Evolutionary conservation across 1,140 invertebrate species (phyloP), one percentile per base, ranked within the genome.

Genomic region (Drosophila nannoptera): DNA sequence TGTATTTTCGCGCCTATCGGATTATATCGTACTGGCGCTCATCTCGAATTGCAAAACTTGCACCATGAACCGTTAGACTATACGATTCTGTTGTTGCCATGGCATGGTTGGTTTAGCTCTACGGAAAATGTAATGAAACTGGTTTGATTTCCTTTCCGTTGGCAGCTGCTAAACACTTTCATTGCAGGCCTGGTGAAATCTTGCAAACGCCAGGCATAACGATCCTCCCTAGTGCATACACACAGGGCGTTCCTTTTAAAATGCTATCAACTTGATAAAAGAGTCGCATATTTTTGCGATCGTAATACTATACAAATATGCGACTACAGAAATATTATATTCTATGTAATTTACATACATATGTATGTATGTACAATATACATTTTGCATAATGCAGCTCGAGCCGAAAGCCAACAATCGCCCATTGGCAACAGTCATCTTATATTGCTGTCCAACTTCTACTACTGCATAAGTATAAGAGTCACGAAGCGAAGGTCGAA

Each of bases 141-240:
- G 56, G 65, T 72, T 72, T 12, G 7, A 7, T 43, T 14, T 43
- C 3, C 12, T 6, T 43, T 43, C 14, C 12, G 12, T 14, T 43
- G n/a, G 40, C 40, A 50, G 31, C 35, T 49, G 36, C 29, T 45
- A 42, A 11, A 52, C 35, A 63, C 67, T 71, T 71, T 71, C 55
- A 43, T 60, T 54, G 50, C 42, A 9, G 42, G 11, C 33, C 32
- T 42, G 31, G 36, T 7, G 11, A 22, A 22, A 22, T 22, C 22
- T 22, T 22, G 16, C 16, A 33, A 33, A 12, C 14, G 8, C 9
- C 8, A 40, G 12, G 16, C 14, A 60, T 49, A 48, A 2, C 12
- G 45, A 49, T 60, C 35, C 45, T 45, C 9, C 9, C 29, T 6
- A 8, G 16, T 22, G 22, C 16, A 12, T 31, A 56, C 22, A 36